Evolutionary conservation across 2,113 vertebrate species (phyloP).

Genomic region (Lathamus discolor): DNA sequence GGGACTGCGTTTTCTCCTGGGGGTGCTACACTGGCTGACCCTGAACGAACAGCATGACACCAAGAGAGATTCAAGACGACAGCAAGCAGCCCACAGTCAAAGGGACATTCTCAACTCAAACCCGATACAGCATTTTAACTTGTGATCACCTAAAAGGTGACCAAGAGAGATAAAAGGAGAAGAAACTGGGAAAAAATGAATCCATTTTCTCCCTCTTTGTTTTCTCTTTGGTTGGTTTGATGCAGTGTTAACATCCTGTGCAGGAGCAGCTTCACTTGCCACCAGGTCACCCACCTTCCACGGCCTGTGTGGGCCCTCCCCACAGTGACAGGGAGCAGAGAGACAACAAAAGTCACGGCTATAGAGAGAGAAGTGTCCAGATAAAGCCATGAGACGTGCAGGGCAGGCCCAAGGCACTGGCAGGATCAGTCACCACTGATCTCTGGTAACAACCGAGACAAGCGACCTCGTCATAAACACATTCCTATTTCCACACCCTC

Average conservation of each 20-base stretch:
- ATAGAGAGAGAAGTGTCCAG: rapidly evolving
- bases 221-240: background rate
- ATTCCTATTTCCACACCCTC: background rate
- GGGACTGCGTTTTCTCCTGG: rapidly evolving
- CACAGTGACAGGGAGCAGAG: background rate
- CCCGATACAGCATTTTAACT: background rate
- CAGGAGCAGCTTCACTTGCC: background rate
- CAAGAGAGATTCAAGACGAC: too few relatives aligned
- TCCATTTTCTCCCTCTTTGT: background rate
- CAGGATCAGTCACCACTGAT: background rate
- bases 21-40: background rate
- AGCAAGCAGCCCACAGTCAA: background rate
- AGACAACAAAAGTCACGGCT: background rate
- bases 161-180: background rate
- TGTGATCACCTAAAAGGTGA: background rate
- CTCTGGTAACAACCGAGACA: background rate
- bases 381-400: background rate
- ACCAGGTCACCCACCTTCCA: background rate
- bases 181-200: background rate
- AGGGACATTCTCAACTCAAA: background rate
- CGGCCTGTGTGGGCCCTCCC: rapidly evolving
- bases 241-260: background rate
- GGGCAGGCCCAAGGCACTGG: background rate
- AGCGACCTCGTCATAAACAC: background rate
- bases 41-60: background rate